These are phyloP conservation scores for Craseonycteris thonglongyai DNA, from an alignment of 2,113 vertebrate genomes.

Conservation along the genomic window DNA sequence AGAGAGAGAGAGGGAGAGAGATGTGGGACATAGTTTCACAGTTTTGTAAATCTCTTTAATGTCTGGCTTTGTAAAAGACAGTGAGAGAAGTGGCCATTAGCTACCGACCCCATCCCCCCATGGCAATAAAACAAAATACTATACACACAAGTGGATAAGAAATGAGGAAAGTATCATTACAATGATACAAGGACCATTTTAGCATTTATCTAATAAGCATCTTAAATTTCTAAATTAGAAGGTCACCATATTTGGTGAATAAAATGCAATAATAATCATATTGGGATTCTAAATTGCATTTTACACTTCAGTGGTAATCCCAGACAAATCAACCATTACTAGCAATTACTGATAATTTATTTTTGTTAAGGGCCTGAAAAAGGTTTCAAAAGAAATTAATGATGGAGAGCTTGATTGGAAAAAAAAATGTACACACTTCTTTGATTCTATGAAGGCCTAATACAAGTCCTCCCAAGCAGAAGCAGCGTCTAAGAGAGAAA, in stretches of 20 bases:
- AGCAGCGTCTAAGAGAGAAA: neutral
- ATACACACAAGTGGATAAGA: neutral
- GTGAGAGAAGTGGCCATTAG: neutral
- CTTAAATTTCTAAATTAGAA: constrained; percentile 60
- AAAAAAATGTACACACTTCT: neutral
- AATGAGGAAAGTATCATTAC: constrained; percentile 17
- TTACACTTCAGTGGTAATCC: constrained; percentile 61
- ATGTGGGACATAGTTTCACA: neutral
- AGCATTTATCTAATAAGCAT: constrained; percentile 56
- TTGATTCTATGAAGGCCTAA: neutral
- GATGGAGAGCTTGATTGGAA: neutral
- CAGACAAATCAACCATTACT: constrained; percentile 39
- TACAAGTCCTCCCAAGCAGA: neutral
- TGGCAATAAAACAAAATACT: neutral
- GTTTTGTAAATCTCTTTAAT: neutral
- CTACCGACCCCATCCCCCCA: neutral
- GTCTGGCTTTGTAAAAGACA: neutral
- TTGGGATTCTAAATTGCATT: constrained; percentile 65
- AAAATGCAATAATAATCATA: constrained; percentile 56
- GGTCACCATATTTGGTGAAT: constrained; percentile 53
- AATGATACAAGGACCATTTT: neutral
- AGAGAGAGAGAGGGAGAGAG: too few species aligned
- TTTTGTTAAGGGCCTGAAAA: constrained; percentile 51
- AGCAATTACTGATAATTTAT: constrained; percentile 63
- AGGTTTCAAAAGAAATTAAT: constrained; percentile 47